Percentiles rank a stretch among this genome's conserved stretches.
phyloP scores from a whole-genome alignment of 2,113 vertebrate genomes.

The Zosterops hypoxanthus region DNA sequence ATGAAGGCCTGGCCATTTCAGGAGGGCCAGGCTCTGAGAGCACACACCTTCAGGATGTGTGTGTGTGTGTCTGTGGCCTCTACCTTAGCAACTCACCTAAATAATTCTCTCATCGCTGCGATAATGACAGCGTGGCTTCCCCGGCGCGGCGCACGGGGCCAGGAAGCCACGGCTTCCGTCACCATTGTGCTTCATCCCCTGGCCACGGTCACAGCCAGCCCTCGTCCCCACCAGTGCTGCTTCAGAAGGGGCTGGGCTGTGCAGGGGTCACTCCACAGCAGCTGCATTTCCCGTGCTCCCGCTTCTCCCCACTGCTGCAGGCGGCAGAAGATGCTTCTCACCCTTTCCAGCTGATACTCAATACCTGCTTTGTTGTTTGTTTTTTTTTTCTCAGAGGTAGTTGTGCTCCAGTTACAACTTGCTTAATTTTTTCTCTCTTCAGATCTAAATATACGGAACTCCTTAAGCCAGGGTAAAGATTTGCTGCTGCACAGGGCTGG shows the following conservation, averaged over 20 bases:
- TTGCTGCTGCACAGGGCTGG: not conserved
- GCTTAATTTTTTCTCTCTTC: not conserved
- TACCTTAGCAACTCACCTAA: conserved; percentile 1
- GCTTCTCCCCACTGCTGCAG: not conserved
- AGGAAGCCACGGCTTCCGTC: not conserved
- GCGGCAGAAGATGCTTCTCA: not conserved
- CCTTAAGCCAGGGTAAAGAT: not conserved
- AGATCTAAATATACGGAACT: not conserved
- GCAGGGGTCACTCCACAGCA: not conserved
- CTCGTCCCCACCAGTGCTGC: accelerated
- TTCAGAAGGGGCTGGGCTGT: not conserved
- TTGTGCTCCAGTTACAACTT: not conserved
- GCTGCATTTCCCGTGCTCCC: not conserved
- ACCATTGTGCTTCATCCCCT: not conserved
- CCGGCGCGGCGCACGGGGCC: accelerated
- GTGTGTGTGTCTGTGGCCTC: not conserved
- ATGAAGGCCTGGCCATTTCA: not conserved
- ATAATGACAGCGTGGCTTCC: not conserved
- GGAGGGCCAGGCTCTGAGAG: not conserved
- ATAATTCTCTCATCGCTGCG: not conserved
- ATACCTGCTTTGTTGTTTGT: not conserved
- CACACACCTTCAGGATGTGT: conserved; percentile 38
- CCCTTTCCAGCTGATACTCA: not conserved
- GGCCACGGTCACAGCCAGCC: not conserved
- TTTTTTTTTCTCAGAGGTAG: not conserved